Evolutionary conservation across 1,140 invertebrate genomes (phyloP), one percentile per base, ranked within the genome.

Genomic region (Riptortus pedestris): DNA sequence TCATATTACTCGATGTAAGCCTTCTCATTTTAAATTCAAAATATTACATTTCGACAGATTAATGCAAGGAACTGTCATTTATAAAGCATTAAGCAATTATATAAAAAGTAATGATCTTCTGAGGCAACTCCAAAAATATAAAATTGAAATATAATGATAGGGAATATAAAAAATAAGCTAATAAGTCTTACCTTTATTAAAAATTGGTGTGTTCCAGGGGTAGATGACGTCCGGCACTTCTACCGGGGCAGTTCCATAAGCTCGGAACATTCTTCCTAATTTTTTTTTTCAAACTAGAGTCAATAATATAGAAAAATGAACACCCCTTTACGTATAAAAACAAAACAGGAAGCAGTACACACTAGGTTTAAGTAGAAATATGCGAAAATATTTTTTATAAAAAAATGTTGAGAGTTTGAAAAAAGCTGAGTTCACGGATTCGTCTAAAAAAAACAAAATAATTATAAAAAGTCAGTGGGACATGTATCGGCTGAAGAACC

Each of bases 161-260:
- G n/a, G n/a, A n/a, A n/a, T n/a, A n/a, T n/a, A n/a, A n/a, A n/a
- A n/a, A n/a, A n/a, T n/a, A n/a, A n/a, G n/a, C n/a, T n/a, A n/a
- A n/a, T n/a, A n/a, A n/a, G 2, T 20, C 55, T 60, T 55, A 65
- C 64, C 64, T 61, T 65, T 65, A 43, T 65, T 65, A 52, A 65
- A 65, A 27, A 65, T 28, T 55, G 18, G 51, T 18, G 64, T 61
- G 59, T 65, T 65, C 64, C 64, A 65, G 7, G 64, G 59, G 45
- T 65, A 65, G 48, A 65, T 61, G 24, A 61, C 58, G 52, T 65
- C 64, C 28, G 64, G 64, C 24, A 65, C 64, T 47, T 65, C 64
- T 18, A 65, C 59, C 28, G 64, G 64, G 20, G 64, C 64, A 33
- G 64, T 65, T 48, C 64, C 64, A 55, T 61, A 65, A 22, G 64